phyloP scores from a whole-genome alignment of 2,888 invertebrate genomes.

The Clanis bilineata region DNA sequence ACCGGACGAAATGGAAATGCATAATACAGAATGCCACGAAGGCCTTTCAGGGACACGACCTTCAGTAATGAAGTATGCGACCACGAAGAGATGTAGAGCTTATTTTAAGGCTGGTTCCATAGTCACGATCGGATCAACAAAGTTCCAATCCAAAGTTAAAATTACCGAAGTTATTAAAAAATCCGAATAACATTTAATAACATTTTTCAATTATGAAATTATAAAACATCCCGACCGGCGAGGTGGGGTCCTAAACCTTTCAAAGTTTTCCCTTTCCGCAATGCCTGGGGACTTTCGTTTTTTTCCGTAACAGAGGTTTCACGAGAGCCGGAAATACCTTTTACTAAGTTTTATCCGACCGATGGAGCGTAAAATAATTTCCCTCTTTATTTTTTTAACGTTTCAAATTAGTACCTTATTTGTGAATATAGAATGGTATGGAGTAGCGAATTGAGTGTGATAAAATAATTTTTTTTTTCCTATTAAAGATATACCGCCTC shows the following conservation, averaged over 20 bases:
- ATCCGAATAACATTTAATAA: background rate
- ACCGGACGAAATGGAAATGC: too few species aligned
- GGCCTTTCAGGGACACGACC: too few species aligned
- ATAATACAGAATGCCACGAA: too few species aligned
- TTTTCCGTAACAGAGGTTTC: slow-evolving; percentile 1
- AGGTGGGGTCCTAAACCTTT: background rate
- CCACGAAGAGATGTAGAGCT: too few species aligned
- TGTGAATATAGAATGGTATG: background rate
- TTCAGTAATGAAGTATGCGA: too few species aligned
- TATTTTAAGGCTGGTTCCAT: too few species aligned
- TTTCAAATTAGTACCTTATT: background rate
- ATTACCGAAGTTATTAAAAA: background rate
- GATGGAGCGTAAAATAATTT: slow-evolving; percentile 14
- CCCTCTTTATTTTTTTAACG: background rate
- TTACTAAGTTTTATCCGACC: slow-evolving; percentile 12
- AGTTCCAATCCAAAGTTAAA: too few species aligned
- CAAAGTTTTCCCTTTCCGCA: slow-evolving; percentile 10
- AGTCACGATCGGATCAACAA: too few species aligned
- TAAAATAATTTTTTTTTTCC: background rate
- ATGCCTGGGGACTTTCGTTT: slow-evolving; percentile 10
- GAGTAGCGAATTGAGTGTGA: background rate
- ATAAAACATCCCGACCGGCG: slow-evolving; percentile 1
- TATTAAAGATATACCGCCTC: background rate
- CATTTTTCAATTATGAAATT: background rate
- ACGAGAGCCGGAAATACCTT: slow-evolving; percentile 5